These are phyloP conservation scores for Bovichtus variegatus DNA, from an alignment of 2,797 vertebrate genomes.

Conservation along the genomic window DNA sequence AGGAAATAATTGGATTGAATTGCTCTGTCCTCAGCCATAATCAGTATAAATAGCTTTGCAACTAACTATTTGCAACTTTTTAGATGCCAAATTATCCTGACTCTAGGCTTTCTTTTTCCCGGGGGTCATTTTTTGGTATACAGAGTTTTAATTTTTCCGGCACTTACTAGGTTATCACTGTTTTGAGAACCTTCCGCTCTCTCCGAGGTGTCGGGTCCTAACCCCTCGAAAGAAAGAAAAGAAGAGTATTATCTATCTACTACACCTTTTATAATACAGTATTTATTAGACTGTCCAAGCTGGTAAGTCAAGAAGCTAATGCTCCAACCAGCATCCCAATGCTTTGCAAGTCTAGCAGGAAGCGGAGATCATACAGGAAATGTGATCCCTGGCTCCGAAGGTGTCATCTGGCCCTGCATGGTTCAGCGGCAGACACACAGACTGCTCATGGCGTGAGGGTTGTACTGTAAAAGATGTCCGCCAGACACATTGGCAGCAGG, in stretches of 20 bases:
- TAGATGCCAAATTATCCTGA: background rate
- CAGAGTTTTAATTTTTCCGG: background rate
- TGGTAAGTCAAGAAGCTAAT: background rate
- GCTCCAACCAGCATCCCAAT: background rate
- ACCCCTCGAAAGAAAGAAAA: too few relatives aligned
- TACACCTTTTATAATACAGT: background rate
- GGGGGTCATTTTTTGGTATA: background rate
- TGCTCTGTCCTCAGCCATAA: background rate
- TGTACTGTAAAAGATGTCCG: conserved; percentile 81
- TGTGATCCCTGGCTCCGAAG: conserved; percentile 62
- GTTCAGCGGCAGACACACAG: conserved; percentile 75
- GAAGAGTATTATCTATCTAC: background rate
- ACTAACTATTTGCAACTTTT: background rate
- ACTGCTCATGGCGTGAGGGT: conserved; percentile 69
- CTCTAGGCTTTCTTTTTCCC: background rate
- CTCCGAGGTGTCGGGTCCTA: background rate
- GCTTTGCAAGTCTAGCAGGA: conserved; percentile 56
- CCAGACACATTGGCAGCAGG: conserved; percentile 83
- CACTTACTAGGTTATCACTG: background rate
- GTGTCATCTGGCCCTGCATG: conserved; percentile 72
- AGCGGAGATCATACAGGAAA: conserved; percentile 60
- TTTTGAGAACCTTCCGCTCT: background rate
- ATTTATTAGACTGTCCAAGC: background rate
- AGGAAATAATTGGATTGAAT: conserved; percentile 3
- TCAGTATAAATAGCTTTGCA: conserved; percentile 2